Base-by-base conservation (phyloP, 1,140 invertebrate genomes). In the Geopemphigus sp. region DNA sequence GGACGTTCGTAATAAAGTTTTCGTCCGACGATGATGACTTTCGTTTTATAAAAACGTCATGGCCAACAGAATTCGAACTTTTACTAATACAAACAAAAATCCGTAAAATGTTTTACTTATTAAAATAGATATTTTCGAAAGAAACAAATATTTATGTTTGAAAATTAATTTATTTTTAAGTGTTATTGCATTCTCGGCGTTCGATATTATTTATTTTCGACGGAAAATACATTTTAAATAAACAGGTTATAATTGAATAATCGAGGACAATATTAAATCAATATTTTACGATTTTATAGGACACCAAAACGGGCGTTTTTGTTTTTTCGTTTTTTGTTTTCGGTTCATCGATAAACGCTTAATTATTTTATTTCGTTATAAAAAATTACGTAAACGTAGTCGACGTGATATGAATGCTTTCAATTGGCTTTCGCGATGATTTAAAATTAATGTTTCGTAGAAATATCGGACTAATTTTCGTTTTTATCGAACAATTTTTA, bases 121-220 rank as follows among this genome's bases (percentile, higher is more conserved):
- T 14, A 22, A 66, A 66, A 39, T 39, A 32, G 32, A 66, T 45
- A 39, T 11, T 22, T 45, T n/a, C 5, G 12, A 66, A 66, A 45
- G 5, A n/a, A 63, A 66, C 32, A 32, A 11, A 22, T 66, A 45
- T 66, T 66, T 17, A 22, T 66, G 19, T 66, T 66, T 39, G 63
- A 39, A 66, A 66, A 66, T 66, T 66, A 39, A 39, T 66, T 66
- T 66, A 66, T 66, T 45, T 22, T 12, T 39, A 66, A 66, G 63
- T 39, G 63, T 12, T 15, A 6, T 29, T 15, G 1, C 17, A 63
- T 19, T 63, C 39, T 45, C 29, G 22, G n/a, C 12, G 32, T 66
- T 66, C 10, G 4, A 66, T 66, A 66, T 66, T 66, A 66, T 66
- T 66, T 39, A 32, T 66, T 45, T 45, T 45, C 19, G 39, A 39